Conservation (phyloP, 2,888 invertebrate species). For the Dolichopus griseipennis region DNA sequence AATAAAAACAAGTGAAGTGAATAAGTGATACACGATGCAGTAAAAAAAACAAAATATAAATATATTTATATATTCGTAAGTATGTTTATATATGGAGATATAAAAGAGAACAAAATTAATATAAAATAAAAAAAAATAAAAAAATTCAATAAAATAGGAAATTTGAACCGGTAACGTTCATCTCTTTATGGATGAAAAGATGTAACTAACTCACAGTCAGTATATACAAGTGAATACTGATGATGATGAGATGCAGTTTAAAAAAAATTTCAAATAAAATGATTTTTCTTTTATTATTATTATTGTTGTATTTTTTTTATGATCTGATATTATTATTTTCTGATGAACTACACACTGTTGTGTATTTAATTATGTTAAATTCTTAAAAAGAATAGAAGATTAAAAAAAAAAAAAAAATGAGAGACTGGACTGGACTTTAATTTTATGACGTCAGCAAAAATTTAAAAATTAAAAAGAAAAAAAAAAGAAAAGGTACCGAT, state of each 20-base stretch:
- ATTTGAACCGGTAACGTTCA: slow-evolving; percentile 3
- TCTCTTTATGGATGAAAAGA: background rate
- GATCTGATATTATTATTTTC: background rate
- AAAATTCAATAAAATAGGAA: background rate
- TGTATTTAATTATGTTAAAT: background rate
- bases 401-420: background rate
- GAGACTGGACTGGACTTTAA: background rate
- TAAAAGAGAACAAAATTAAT: background rate
- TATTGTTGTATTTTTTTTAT: background rate
- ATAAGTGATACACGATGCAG: background rate
- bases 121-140: no score
- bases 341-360: background rate
- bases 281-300: no score
- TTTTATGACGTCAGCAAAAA: background rate
- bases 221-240: background rate
- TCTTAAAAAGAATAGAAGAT: background rate
- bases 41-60: background rate
- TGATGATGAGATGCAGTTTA: slow-evolving; percentile 1
- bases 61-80: no score
- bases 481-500: background rate
- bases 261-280: background rate
- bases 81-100: no score
- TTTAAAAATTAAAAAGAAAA: no score
- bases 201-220: background rate
- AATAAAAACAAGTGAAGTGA: background rate